Conservation (phyloP, 2,113 vertebrate genomes). For the Trichechus manatus region DNA sequence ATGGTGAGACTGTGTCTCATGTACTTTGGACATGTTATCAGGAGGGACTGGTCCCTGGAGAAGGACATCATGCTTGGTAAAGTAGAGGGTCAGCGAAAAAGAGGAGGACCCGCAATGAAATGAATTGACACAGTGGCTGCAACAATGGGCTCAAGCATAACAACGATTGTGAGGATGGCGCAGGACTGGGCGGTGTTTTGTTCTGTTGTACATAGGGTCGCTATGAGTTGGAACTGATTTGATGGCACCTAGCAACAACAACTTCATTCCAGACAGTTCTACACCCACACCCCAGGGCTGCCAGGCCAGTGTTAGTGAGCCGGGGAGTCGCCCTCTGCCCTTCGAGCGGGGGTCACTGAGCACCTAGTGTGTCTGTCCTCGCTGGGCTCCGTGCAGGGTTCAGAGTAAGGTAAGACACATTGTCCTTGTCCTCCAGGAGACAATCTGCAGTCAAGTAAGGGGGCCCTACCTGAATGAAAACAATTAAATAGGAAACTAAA, state of each 20-base stretch:
- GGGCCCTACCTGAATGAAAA: neutral
- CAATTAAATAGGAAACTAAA: neutral
- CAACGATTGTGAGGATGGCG: neutral
- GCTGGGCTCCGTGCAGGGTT: neutral
- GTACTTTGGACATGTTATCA: neutral
- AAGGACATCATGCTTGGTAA: neutral
- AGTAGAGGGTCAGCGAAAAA: neutral
- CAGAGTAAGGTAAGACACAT: neutral
- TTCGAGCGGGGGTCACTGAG: neutral
- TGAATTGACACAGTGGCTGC: neutral
- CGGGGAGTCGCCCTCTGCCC: neutral
- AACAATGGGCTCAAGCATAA: neutral
- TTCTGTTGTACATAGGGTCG: neutral
- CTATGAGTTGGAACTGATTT: neutral
- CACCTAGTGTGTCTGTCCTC: neutral
- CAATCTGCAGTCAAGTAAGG: neutral
- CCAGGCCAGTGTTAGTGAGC: neutral
- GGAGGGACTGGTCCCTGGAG: neutral
- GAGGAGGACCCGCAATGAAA: neutral
- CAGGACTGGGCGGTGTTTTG: neutral
- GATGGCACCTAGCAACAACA: neutral
- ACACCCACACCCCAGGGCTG: too few relatives aligned
- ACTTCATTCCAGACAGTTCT: conserved; percentile 11
- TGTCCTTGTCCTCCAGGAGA: neutral
- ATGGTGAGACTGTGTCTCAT: neutral